A percentile compares a stretch with the other conserved stretches of the same genome.
These are phyloP conservation scores for Cenopis cana DNA, from an alignment of 2,888 invertebrate genomes.

Conservation along the genomic window DNA sequence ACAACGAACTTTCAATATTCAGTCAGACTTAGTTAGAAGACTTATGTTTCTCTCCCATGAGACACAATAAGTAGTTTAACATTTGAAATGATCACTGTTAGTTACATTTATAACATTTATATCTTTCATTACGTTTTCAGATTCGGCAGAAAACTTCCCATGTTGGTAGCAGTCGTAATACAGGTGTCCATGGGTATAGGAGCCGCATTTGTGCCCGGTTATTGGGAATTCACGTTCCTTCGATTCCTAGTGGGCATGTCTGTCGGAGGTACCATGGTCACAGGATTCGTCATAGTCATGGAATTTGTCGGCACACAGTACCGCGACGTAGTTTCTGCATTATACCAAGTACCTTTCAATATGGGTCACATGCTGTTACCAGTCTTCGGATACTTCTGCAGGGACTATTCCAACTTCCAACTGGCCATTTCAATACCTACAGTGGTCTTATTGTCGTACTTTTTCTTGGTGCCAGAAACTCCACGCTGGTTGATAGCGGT, in stretches of 20 bases:
- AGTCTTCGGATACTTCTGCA: slow-evolving; percentile 86
- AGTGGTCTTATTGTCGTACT: slow-evolving; percentile 86
- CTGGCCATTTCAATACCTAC: slow-evolving; percentile 87
- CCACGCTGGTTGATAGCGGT: slow-evolving; percentile 92
- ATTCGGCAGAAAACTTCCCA: slow-evolving; percentile 89
- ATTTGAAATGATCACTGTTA: not conserved
- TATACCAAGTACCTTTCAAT: slow-evolving; percentile 89
- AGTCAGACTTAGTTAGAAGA: not conserved
- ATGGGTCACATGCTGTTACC: slow-evolving; percentile 88
- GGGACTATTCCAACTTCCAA: slow-evolving; percentile 88
- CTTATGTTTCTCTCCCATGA: not conserved
- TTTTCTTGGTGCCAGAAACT: slow-evolving; percentile 90
- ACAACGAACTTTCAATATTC: no score
- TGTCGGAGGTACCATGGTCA: slow-evolving; percentile 93
- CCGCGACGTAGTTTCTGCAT: slow-evolving; percentile 84
- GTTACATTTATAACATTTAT: not conserved
- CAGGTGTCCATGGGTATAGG: slow-evolving; percentile 88
- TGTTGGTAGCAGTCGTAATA: slow-evolving; percentile 89
- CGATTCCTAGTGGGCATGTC: slow-evolving; percentile 89
- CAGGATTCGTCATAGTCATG: slow-evolving; percentile 86
- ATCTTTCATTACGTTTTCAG: slow-evolving; percentile 73
- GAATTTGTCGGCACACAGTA: slow-evolving; percentile 86
- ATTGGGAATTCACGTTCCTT: slow-evolving; percentile 86
- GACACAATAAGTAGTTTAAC: not conserved
- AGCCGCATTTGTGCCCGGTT: slow-evolving; percentile 88